Base-by-base conservation (phyloP, 2,113 vertebrate genomes). In the Osmerus eperlanus region DNA sequence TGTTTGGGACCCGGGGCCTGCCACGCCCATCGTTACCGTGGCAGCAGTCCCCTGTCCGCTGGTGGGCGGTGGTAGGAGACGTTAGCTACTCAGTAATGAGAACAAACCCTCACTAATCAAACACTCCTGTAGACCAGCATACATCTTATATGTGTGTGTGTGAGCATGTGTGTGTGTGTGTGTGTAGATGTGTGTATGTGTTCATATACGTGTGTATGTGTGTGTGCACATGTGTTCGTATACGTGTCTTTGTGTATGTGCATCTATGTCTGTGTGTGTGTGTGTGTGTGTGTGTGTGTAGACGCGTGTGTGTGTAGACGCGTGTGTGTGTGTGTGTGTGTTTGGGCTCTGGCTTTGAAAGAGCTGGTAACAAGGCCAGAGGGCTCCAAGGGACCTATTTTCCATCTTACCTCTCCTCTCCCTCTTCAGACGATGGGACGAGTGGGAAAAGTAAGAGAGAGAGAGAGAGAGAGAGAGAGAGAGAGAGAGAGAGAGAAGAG, bases 351-450 rank as follows among this genome's bases (percentile, higher is more conserved):
- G 65, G 23, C 71, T 66, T 69, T 59, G 8, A 28, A n/a, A 21
- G 62, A 63, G 15, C 60, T 64, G 36, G 58, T 73, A 84, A 84
- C 78, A 51, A 82, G 82, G 64, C 74, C 67, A 65, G 6, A 15
- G 28, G 7, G 25, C 87, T 81, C 79, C 67, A 65, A 68, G 85
- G 84, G 81, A 83, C 85, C 79, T 84, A 88, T 88, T 88, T 32
- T 83, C 73, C 64, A 65, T 80, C 80, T 75, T 76, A 64, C 83
- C 77, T 65, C 16, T 16, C 74, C 29, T 72, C 72, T 82, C 71
- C 75, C 68, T 82, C 76, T 85, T 86, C 51, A 75, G 53, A 62
- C 68, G 70, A 72, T 56, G 36, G 36, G 5, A 9, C 36, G 36
- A 5, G 5, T 8, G 36, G 36, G 36, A n/a, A n/a, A n/a, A n/a